Evolutionary conservation across 2,888 invertebrate genomes (phyloP).

Genomic region (Folsomia candida): DNA sequence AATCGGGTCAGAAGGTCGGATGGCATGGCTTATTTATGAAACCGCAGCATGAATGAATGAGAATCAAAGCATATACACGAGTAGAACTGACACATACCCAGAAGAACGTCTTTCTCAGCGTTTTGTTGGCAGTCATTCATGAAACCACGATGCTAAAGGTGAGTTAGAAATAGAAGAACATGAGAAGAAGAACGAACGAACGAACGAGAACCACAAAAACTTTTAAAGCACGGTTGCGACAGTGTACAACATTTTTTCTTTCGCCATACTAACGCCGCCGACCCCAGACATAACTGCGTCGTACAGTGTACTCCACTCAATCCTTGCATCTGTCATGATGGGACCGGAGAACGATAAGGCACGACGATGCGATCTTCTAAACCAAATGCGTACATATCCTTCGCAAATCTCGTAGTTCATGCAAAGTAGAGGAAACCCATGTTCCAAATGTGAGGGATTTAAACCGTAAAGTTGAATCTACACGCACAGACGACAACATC

Average conservation of each 20-base stretch:
- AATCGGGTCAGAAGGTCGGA: not conserved
- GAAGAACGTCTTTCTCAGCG: not conserved
- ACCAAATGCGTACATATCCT: no score
- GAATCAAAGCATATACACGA: not conserved
- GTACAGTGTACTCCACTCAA: not conserved
- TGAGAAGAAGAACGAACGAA: no score
- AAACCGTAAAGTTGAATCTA: not conserved
- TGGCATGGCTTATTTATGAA: not conserved
- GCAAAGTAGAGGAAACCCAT: not conserved
- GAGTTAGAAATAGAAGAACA: not conserved
- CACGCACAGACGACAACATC: not conserved
- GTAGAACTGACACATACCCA: no score
- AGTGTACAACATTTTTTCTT: no score
- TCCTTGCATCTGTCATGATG: not conserved
- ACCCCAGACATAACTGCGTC: not conserved
- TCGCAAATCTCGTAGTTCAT: not conserved
- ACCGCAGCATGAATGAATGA: not conserved
- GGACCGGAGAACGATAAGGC: no score
- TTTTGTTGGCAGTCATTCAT: not conserved
- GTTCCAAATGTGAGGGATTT: not conserved
- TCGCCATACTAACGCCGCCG: no score
- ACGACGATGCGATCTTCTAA: no score
- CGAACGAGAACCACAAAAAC: no score
- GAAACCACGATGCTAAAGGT: not conserved
- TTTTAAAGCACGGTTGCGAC: no score